Conservation (phyloP, 2,888 invertebrate species). For the Siphlonurus alternatus region DNA sequence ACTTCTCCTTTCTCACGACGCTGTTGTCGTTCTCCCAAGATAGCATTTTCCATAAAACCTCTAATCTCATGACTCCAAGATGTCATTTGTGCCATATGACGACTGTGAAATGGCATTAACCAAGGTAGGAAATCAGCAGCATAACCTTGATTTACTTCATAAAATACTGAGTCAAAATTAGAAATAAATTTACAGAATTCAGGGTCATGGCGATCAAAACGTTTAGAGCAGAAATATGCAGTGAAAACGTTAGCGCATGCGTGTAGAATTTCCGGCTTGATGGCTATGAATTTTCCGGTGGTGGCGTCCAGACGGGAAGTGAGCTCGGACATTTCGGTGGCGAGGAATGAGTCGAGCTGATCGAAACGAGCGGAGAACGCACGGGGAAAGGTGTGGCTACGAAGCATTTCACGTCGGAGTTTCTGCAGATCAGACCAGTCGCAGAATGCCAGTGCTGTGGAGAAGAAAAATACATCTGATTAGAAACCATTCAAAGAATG, state of each 20-base stretch:
- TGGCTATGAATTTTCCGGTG: background rate
- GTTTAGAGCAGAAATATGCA: slow-evolving; percentile 39
- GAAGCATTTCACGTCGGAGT: slow-evolving; percentile 37
- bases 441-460: slow-evolving; percentile 47
- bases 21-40: slow-evolving; percentile 32
- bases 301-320: slow-evolving; percentile 3
- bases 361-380: slow-evolving; percentile 35
- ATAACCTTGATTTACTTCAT: slow-evolving; percentile 49
- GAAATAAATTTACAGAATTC: slow-evolving; percentile 32
- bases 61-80: slow-evolving; percentile 35
- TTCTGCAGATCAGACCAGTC: slow-evolving; percentile 48
- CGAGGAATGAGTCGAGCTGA: slow-evolving; percentile 32
- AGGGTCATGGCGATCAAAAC: slow-evolving; percentile 27
- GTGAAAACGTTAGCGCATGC: slow-evolving; percentile 42
- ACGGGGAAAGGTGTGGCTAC: slow-evolving; percentile 38
- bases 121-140: slow-evolving; percentile 46
- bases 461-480: too few species aligned
- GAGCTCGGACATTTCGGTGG: slow-evolving; percentile 24
- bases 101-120: slow-evolving; percentile 34
- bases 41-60: slow-evolving; percentile 31
- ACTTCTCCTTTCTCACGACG: slow-evolving; percentile 20
- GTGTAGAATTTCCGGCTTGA: slow-evolving; percentile 24
- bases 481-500: background rate
- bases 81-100: slow-evolving; percentile 32
- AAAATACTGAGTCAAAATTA: slow-evolving; percentile 45